Evolutionary conservation across 2,888 invertebrate genomes (phyloP), one percentile per base, ranked within the genome.

Genomic region (Diogma glabrata): DNA sequence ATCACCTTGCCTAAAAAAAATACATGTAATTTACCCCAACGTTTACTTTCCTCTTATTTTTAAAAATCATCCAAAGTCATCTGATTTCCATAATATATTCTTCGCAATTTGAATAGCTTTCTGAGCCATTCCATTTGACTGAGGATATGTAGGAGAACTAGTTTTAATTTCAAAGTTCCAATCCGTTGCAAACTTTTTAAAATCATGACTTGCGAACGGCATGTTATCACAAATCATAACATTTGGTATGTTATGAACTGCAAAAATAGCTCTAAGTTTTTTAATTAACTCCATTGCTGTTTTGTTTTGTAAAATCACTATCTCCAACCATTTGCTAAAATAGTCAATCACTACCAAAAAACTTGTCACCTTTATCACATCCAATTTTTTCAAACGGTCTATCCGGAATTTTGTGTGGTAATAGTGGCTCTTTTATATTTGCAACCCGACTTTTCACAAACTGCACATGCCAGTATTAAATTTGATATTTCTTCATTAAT

Each of bases 301-400:
- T 16, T 51, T 48, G 16, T 46, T 47, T 12, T 26, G 9, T 2
- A 55, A 33, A 1, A 9, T 24, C 12, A 33, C 43, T n/a, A 55
- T 43, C 26, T 57, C 56, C 12, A 57, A 22, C 26, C 20, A 57
- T 51, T 55, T 53, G 4, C 53, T 53, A 33, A 43, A 56, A 23
- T 53, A 54, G 36, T 56, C 58, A 4, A 47, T 48, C 9, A 54
- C 47, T 10, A 57, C 40, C 28, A 57, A 20, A 47, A 47, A 57
- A 9, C 55, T 50, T 23, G 22, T 54, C 53, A 10, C 40, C 23
- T 16, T 51, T 49, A 38, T 53, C 53, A 24, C 47, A 33, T 12
- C 53, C 48, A 12, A 51, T 46, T 48, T 53, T 53, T 20, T 45
- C n/a, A 47, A 36, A 53, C 20, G 26, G 28, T 38, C 26, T 30